phyloP scores from a whole-genome alignment of 2,888 invertebrate genomes.

The Alcis repandata region DNA sequence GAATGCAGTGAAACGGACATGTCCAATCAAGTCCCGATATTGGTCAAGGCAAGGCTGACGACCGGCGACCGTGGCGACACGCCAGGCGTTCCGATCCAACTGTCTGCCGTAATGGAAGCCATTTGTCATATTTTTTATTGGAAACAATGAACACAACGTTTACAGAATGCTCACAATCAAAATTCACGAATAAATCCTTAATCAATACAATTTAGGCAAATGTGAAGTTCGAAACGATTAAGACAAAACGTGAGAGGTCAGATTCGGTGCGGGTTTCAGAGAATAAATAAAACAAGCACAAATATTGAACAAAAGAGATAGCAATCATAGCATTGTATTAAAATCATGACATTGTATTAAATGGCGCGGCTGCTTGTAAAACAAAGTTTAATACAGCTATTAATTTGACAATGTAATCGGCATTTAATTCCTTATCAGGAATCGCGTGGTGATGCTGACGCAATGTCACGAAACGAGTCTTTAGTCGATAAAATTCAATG shows the following conservation, averaged over 20 bases:
- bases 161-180: slow-evolving; percentile 48
- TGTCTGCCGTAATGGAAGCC: slow-evolving; percentile 65
- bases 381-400: background rate
- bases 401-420: slow-evolving; percentile 15
- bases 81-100: slow-evolving; percentile 63
- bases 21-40: slow-evolving; percentile 70
- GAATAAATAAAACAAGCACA: slow-evolving; percentile 44
- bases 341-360: slow-evolving; percentile 6
- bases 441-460: slow-evolving; percentile 8
- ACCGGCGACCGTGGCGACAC: slow-evolving; percentile 69
- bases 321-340: slow-evolving; percentile 1
- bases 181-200: slow-evolving; percentile 50
- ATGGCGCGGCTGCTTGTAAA: slow-evolving; percentile 1
- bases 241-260: slow-evolving; percentile 51
- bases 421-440: slow-evolving; percentile 12
- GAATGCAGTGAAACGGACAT: slow-evolving; percentile 65
- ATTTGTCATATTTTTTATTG: slow-evolving; percentile 76
- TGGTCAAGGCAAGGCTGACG: slow-evolving; percentile 83
- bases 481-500: slow-evolving; percentile 55
- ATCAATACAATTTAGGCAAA: slow-evolving; percentile 50
- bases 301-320: slow-evolving; percentile 13
- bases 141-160: slow-evolving; percentile 65
- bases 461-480: slow-evolving; percentile 30
- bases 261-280: slow-evolving; percentile 42
- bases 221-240: slow-evolving; percentile 44